Conservation (phyloP, 1,140 invertebrate species). For the Odontomachus brunneus region DNA sequence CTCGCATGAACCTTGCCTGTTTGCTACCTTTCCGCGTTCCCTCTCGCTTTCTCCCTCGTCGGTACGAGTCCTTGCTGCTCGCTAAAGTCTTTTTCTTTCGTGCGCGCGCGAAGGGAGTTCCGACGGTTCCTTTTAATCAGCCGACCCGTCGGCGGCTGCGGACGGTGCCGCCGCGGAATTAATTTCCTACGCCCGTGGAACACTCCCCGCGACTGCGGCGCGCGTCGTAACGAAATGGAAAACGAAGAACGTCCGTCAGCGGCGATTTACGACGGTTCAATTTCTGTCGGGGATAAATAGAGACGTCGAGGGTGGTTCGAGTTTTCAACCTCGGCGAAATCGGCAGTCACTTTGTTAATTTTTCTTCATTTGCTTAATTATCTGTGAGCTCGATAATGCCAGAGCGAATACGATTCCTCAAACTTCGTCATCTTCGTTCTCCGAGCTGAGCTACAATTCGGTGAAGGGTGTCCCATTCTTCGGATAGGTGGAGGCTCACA, state of each 20-base stretch:
- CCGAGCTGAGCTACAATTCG: background rate
- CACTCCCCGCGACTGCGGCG: background rate
- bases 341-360: too few relatives aligned
- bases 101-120: constrained; percentile 9
- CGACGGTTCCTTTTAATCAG: constrained; percentile 54
- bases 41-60: background rate
- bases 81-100: constrained; percentile 38
- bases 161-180: constrained; percentile 23
- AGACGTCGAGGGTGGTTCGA: background rate
- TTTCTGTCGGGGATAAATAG: background rate
- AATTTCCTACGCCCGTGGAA: constrained; percentile 20
- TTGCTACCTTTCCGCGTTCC: constrained; percentile 37
- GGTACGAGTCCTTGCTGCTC: constrained; percentile 6
- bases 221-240: constrained; percentile 2
- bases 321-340: too few relatives aligned
- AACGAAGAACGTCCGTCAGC: background rate
- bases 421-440: background rate
- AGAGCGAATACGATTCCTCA: background rate
- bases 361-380: background rate
- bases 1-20: constrained; percentile 17
- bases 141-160: constrained; percentile 20
- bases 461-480: constrained; percentile 8
- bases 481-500: background rate
- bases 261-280: constrained; percentile 19
- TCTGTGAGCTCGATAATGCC: background rate